Evolutionary conservation across 1,140 invertebrate species (phyloP), one percentile per base, ranked within the genome.

Genomic region (Panagrolaimus sp.): DNA sequence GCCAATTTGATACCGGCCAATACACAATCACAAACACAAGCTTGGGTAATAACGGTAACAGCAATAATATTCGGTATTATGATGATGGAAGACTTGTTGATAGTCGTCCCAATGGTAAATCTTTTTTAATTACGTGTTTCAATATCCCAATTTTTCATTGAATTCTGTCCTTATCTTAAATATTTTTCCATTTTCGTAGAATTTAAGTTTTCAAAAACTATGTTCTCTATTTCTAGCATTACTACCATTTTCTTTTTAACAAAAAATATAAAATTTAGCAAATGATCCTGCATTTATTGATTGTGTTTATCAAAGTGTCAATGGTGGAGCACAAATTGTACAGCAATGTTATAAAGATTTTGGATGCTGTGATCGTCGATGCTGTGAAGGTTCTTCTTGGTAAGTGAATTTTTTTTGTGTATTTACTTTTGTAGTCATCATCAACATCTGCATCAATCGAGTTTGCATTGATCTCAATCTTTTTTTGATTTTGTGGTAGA

Each of bases 271-370:
- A 57, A 9, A 25, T 57, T 57, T 20, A 53, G 51, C 51, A 25
- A 27, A 57, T 20, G 51, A 57, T 57, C 51, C 51, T 57, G 51
- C 51, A 11, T 57, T 25, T 20, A 57, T 57, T 27, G 51, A 57
- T 25, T 57, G 51, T 27, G 51, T 57, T n/a, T 57, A 57, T 13
- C 51, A 57, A 57, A 27, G 20, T 4, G 51, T 27, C 20, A 57
- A 27, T 57, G 27, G 20, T 16, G 51, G 51, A 25, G 51, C 51
- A 25, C 20, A 57, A 57, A 57, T 57, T 20, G 51, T 57, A 20
- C 51, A 57, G 27, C 20, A 20, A 27, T 57, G 51, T 27, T 57
- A 25, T 27, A 25, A 57, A 9, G 51, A 57, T 25, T 57, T 57
- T 20, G 51, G 51, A 16, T 57, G 51, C 51, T 57, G 51, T 27